Evolutionary conservation across 1,140 invertebrate genomes (phyloP).

Genomic region (Procambarus clarkii): DNA sequence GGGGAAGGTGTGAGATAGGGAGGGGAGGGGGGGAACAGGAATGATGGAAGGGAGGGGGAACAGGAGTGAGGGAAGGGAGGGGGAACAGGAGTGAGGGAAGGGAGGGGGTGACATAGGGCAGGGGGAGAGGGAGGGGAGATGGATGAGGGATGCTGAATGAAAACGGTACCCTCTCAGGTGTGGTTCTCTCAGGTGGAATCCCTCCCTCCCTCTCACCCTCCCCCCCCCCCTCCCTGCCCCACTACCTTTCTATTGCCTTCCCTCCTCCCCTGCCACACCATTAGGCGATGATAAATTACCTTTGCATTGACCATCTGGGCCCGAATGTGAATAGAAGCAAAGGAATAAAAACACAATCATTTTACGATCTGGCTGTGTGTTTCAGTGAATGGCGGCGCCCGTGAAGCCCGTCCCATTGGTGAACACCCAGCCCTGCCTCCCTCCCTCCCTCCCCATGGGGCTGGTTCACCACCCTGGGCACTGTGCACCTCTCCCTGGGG

Average conservation of each 20-base stretch:
- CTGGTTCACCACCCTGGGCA: background rate
- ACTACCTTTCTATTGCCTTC: background rate
- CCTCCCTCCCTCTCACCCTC: background rate
- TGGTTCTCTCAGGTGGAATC: background rate
- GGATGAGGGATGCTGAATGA: too few species aligned
- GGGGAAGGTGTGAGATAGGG: too few species aligned
- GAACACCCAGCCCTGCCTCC: background rate
- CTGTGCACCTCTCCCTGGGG: background rate
- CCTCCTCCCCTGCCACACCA: slow-evolving; percentile 17
- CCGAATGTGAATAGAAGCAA: slow-evolving; percentile 44
- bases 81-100: too few species aligned
- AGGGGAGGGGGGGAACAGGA: too few species aligned
- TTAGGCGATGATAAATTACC: slow-evolving; percentile 63
- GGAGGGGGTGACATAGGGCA: too few species aligned
- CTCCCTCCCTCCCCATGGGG: background rate
- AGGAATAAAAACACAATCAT: slow-evolving; percentile 53
- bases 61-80: too few species aligned
- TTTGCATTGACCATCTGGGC: slow-evolving; percentile 47
- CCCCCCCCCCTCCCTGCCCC: background rate
- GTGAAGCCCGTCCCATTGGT: background rate
- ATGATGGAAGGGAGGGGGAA: too few species aligned
- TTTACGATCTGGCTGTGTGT: slow-evolving; percentile 17
- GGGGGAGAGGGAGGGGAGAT: too few species aligned
- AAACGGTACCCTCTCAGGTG: too few species aligned
- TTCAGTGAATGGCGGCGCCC: background rate